Base-by-base conservation (phyloP, 2,888 invertebrate species). In the Drosophila conformis region DNA sequence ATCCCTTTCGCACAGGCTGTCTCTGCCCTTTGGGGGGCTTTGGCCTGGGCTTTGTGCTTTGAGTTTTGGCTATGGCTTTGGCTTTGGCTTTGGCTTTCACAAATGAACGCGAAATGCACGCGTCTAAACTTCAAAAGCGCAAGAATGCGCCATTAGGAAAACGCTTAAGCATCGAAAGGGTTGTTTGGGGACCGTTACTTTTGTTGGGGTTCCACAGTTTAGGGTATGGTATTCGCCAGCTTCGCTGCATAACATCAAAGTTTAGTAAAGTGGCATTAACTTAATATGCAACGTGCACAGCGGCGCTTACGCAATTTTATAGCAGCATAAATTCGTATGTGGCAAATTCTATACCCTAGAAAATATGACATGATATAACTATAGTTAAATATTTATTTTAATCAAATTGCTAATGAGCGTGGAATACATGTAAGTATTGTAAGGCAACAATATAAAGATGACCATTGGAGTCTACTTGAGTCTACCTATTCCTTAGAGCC, bases 71-170 rank as follows among this genome's bases (percentile, higher is more conserved):
- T 60, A 29, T 60, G 75, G 69, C 62, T 62, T 60, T 62, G 62
- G 65, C 62, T 71, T 70, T 66, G 62, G 69, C 52, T 71, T 63
- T 60, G 71, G 67, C 64, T 65, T 61, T 73, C 53, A 54, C 73
- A 73, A 79, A 79, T 80, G 74, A 82, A 87, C 88, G 84, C 88
- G 73, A 83, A 75, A 79, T 81, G 88, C 83, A 85, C 88, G 81
- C 88, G 71, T 81, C 79, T 65, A 82, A 85, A 85, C 86, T 88
- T 88, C 75, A 85, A 88, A 85, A 86, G 76, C 70, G 73, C 82
- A 79, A 51, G 73, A 78, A 75, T 72, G 63, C 66, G 27, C 63
- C 66, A 71, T 78, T 78, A 71, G 71, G 40, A 71, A 52, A 61
- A 51, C 66, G 49, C 61, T 73, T 53, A 62, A 57, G 49, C 56